These are phyloP conservation scores for Myiozetetes cayanensis DNA, from an alignment of 2,113 vertebrate species.

Conservation along the genomic window DNA sequence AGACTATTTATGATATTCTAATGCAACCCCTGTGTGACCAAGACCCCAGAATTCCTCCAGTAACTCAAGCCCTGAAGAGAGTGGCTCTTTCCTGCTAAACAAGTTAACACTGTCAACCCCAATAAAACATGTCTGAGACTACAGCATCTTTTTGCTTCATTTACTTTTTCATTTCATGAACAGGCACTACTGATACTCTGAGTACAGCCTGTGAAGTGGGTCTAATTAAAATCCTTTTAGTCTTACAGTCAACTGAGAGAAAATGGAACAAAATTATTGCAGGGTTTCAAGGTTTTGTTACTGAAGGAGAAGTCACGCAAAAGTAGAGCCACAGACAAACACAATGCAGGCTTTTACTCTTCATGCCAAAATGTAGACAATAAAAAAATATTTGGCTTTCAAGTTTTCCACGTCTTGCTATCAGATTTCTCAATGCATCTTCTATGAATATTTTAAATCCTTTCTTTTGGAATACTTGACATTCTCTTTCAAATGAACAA, in stretches of 20 bases:
- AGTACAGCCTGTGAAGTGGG: not conserved
- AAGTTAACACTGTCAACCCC: not conserved
- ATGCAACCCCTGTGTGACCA: not conserved
- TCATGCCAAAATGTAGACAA: not conserved
- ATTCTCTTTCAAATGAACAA: not conserved
- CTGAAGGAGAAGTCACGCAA: not conserved
- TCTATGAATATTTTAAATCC: not conserved
- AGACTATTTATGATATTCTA: not conserved
- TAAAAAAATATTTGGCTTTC: not conserved
- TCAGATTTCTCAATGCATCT: not conserved
- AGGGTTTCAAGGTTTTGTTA: not conserved
- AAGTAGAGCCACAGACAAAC: not conserved
- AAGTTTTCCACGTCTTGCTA: not conserved
- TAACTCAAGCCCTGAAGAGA: not conserved
- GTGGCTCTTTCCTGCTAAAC: not conserved
- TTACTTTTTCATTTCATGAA: not conserved
- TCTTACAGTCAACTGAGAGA: not conserved
- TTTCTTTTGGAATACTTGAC: not conserved
- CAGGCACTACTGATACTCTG: not conserved
- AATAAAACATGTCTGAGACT: not conserved
- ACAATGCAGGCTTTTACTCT: not conserved
- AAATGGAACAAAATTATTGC: not conserved
- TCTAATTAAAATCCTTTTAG: constrained; percentile 31
- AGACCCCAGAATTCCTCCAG: not conserved
- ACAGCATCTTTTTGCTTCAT: not conserved